These are phyloP conservation scores for Sebastes elongatus DNA, from an alignment of 2,797 vertebrate species.

Conservation along the genomic window DNA sequence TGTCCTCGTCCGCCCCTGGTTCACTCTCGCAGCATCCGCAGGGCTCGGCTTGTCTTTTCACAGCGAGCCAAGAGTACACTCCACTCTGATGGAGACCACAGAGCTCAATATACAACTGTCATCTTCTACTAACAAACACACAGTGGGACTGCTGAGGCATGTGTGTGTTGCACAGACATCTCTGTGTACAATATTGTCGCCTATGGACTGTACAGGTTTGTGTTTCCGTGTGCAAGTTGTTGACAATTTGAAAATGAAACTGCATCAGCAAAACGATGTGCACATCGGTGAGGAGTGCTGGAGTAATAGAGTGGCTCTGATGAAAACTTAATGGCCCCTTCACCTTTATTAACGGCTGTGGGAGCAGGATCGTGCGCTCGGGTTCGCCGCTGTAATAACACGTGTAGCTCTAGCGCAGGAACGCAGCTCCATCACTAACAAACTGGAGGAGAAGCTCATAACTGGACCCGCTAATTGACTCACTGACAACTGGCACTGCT, in stretches of 20 bases:
- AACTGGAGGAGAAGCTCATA: constrained; percentile 19
- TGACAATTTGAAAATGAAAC: constrained; percentile 40
- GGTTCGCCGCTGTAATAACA: constrained; percentile 44
- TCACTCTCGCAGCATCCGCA: constrained; percentile 23
- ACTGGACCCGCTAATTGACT: constrained; percentile 37
- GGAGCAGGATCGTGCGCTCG: constrained; percentile 30
- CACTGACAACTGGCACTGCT: constrained; percentile 22
- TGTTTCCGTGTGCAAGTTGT: constrained; percentile 18
- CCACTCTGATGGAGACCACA: constrained; percentile 34
- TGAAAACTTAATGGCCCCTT: constrained; percentile 80
- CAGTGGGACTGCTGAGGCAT: background rate
- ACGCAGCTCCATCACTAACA: constrained; percentile 36
- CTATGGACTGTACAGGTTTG: background rate
- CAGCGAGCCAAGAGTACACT: constrained; percentile 4
- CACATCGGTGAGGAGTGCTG: constrained; percentile 64
- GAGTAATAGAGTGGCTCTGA: constrained; percentile 71
- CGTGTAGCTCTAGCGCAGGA: constrained; percentile 7
- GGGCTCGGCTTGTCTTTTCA: constrained; percentile 24
- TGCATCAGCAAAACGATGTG: constrained; percentile 54
- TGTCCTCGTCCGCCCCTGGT: constrained; percentile 11
- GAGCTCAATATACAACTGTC: constrained; percentile 3
- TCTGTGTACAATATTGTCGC: background rate
- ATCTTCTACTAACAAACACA: constrained; percentile 2
- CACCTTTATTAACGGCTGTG: constrained; percentile 76
- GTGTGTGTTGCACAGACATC: background rate